A percentile compares a stretch with the other conserved stretches of the same genome.
These are phyloP conservation scores for Esox niger DNA, from an alignment of 2,113 vertebrate genomes.

Conservation along the genomic window DNA sequence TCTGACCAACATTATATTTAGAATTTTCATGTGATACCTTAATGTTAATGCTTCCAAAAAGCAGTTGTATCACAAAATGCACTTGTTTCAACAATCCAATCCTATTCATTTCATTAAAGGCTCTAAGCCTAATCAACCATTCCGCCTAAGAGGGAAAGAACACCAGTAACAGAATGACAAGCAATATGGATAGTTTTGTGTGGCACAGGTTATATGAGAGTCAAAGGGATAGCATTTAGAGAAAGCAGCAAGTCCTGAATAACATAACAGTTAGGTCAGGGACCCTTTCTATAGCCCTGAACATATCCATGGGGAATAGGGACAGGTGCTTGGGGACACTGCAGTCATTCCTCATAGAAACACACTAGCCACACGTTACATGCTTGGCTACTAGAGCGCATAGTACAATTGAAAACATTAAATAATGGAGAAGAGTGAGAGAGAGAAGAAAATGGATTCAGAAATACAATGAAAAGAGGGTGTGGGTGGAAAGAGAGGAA, in stretches of 20 bases:
- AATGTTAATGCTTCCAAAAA: neutral
- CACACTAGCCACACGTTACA: conserved; percentile 30
- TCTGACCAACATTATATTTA: neutral
- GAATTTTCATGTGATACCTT: neutral
- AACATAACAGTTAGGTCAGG: conserved; percentile 29
- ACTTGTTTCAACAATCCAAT: neutral
- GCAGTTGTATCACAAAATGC: neutral
- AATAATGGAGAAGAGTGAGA: conserved; percentile 47
- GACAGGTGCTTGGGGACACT: neutral
- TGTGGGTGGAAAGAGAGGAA: conserved; percentile 73
- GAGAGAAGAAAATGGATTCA: conserved; percentile 35
- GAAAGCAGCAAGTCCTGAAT: conserved; percentile 39
- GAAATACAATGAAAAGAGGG: conserved; percentile 70
- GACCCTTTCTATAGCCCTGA: conserved; percentile 30
- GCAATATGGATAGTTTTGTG: conserved; percentile 1
- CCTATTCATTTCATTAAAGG: neutral
- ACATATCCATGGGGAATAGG: conserved; percentile 24
- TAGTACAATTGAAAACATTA: conserved; percentile 56
- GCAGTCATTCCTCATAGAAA: neutral
- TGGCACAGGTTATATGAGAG: conserved; percentile 2
- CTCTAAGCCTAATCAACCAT: neutral
- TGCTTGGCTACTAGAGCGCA: conserved; percentile 46
- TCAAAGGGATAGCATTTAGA: conserved; percentile 14
- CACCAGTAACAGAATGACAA: conserved; percentile 21
- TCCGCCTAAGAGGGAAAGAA: conserved; percentile 6